Evolutionary conservation across 2,113 vertebrate species (phyloP), one percentile per base, ranked within the genome.

Genomic region (Steatornis caripensis): DNA sequence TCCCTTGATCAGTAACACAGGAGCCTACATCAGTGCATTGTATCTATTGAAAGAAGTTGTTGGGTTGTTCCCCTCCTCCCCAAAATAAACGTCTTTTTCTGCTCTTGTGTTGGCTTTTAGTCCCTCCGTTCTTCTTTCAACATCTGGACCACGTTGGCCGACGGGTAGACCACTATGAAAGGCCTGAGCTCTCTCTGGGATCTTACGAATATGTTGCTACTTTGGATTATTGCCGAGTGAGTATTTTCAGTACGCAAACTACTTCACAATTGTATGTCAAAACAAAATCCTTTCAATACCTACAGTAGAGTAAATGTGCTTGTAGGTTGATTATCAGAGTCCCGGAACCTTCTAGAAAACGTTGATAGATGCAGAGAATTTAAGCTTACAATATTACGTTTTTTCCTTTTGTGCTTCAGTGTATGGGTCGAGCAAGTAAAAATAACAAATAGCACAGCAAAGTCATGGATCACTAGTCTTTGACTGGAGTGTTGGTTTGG

Each of bases 141-240:
- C 99, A 99, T 96, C 98, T 99, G 97, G 99, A 99, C 97, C 99
- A 99, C 94, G 88, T 99, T 93, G 99, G 99, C 80, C 98, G 97
- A 60, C 98, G 99, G 95, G 97, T 99, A 94, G 99, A 99, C 97
- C 97, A 99, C 93, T 99, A 98, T 5, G 99, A 99, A 95, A 98
- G 98, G 94, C 99, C 99, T 2, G 99, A 99, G 95, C 98, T 99
- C 20, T 99, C 99, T 6, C 97, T 99, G 82, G 99, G 99, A n/a
- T 99, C 99, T 15, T 99, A 99, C 1, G 99, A 99, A 79, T 99
- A 98, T 14, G 90, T 96, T 26, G 99, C 99, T 79, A 99, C 99
- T 41, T 62, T 98, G 97, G 99, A 99, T 94, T 99, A 99, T 88
- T 99, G 99, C 98, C 98, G 98, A 97, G 99, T 99, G 98, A 96